Conservation (phyloP, 2,888 invertebrate genomes). For the Caenorhabditis macrosperma region DNA sequence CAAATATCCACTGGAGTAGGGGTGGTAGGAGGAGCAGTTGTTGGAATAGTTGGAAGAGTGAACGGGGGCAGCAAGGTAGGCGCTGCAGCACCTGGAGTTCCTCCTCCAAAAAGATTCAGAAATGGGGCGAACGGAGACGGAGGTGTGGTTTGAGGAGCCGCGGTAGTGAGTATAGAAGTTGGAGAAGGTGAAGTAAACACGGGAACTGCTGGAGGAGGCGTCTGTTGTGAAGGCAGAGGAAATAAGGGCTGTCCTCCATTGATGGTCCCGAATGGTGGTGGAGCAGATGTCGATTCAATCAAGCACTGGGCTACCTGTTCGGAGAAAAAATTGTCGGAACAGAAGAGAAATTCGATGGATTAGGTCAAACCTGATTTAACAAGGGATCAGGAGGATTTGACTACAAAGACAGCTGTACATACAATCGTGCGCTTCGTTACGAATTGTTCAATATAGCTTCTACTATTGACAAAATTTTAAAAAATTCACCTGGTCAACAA, state of each 20-base stretch:
- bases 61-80: constrained; percentile 52
- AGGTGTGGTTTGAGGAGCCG: constrained; percentile 24
- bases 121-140: constrained; percentile 65
- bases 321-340: not conserved
- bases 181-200: constrained; percentile 1
- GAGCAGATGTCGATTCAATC: constrained; percentile 40
- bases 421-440: not conserved
- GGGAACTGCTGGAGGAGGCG: constrained; percentile 6
- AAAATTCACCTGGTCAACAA: constrained; percentile 60
- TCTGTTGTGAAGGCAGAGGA: constrained; percentile 19
- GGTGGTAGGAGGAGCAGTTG: constrained; percentile 58
- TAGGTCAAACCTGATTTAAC: constrained; percentile 1
- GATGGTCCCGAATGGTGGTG: constrained; percentile 53
- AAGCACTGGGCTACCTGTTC: constrained; percentile 67
- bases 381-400: not conserved
- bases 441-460: not conserved
- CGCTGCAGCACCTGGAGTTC: constrained; percentile 29
- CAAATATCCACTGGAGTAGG: constrained; percentile 54
- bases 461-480: not conserved
- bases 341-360: not conserved
- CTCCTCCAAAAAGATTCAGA: constrained; percentile 58
- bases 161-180: constrained; percentile 18
- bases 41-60: constrained; percentile 55
- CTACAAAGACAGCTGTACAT: not conserved
- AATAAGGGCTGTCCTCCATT: constrained; percentile 56